Percentiles rank a stretch among this genome's conserved stretches.
Conservation (phyloP, 2,888 invertebrate species). For the Cryptus armator region DNA sequence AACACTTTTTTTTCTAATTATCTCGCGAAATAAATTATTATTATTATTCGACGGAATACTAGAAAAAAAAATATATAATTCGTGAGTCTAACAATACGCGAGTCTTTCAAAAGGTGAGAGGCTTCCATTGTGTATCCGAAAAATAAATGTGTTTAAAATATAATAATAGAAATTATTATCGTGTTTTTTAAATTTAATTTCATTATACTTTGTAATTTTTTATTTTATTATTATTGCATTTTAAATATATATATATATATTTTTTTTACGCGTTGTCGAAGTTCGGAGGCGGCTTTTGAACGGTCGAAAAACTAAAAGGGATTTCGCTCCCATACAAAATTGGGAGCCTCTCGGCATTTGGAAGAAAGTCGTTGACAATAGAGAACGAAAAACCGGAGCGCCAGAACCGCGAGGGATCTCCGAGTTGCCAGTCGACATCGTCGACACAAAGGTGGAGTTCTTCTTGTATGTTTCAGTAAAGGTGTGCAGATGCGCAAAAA, state of each 20-base stretch:
- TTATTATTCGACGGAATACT: too few relatives aligned
- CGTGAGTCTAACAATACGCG: too few relatives aligned
- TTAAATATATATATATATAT: neutral
- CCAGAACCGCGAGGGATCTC: slow-evolving; percentile 2
- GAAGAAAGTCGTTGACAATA: slow-evolving; percentile 59
- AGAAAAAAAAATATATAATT: too few relatives aligned
- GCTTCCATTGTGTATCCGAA: too few relatives aligned
- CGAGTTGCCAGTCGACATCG: slow-evolving; percentile 8
- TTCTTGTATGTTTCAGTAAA: slow-evolving; percentile 27
- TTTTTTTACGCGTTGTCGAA: neutral
- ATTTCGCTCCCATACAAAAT: neutral
- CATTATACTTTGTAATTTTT: too few relatives aligned
- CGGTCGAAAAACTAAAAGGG: neutral
- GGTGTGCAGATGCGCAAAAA: slow-evolving; percentile 64
- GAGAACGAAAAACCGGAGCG: slow-evolving; percentile 35
- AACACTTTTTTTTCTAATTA: neutral
- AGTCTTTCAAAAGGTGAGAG: too few relatives aligned
- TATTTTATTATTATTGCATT: neutral
- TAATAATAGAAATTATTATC: too few relatives aligned
- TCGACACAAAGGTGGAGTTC: slow-evolving; percentile 47
- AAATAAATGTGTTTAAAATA: too few relatives aligned
- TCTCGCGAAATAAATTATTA: too few relatives aligned
- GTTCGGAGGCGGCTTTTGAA: neutral
- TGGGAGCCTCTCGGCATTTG: slow-evolving; percentile 19
- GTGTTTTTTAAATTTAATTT: too few relatives aligned